Percentiles rank a stretch among this genome's conserved stretches.
These are phyloP conservation scores for Galemys pyrenaicus DNA, from an alignment of 2,113 vertebrate genomes.

Conservation along the genomic window DNA sequence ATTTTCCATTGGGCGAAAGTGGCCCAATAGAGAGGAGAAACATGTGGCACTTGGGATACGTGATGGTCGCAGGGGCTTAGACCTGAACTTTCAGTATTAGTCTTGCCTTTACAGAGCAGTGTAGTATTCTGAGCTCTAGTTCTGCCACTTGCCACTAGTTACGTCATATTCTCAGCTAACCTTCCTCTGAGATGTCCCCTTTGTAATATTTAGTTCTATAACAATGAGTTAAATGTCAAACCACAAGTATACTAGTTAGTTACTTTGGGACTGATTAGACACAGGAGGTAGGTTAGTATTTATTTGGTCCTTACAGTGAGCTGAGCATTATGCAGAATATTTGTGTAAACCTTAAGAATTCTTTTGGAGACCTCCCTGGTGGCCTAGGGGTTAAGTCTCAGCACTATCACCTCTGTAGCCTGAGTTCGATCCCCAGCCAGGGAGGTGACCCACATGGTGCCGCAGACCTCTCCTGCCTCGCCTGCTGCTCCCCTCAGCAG, in stretches of 20 bases:
- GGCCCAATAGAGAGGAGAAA: not conserved
- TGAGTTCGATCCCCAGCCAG: too few relatives aligned
- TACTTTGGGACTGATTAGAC: not conserved
- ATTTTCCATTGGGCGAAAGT: not conserved
- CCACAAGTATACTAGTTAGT: not conserved
- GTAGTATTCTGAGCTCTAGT: not conserved
- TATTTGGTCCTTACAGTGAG: conserved; percentile 32
- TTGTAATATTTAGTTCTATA: not conserved
- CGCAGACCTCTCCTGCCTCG: too few relatives aligned
- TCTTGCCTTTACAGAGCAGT: not conserved
- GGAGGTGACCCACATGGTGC: too few relatives aligned
- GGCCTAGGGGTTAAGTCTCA: too few relatives aligned
- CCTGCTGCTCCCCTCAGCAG: too few relatives aligned
- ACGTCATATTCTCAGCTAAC: not conserved
- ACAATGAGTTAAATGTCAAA: conserved; percentile 44
- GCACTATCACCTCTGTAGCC: too few relatives aligned
- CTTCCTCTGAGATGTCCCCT: not conserved
- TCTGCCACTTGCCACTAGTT: not conserved
- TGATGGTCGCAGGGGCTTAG: not conserved
- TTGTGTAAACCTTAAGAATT: not conserved
- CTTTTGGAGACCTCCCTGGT: not conserved
- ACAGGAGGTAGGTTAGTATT: not conserved
- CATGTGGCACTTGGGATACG: not conserved
- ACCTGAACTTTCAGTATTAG: not conserved
- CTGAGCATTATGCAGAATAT: not conserved